Percentiles rank a stretch among this genome's conserved stretches.
Evolutionary conservation across 92 coral and sea anemone genomes (phyloP).

Genomic region (Siderastrea radians): DNA sequence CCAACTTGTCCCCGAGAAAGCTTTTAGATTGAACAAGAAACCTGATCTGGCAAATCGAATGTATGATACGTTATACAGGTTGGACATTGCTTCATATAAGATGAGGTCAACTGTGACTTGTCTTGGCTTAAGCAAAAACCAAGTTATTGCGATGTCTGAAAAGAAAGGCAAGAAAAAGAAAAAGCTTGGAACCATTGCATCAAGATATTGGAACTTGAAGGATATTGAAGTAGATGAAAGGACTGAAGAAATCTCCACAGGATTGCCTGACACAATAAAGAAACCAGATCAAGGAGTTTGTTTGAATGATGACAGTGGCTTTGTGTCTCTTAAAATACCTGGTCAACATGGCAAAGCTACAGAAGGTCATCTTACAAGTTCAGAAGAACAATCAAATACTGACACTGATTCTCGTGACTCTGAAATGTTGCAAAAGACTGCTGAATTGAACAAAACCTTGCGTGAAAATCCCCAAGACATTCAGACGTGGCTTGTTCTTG

Average conservation of each 20-base stretch:
- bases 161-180: conserved; percentile 66
- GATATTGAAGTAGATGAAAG: conserved; percentile 21
- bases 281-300: not conserved
- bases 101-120: conserved; percentile 74
- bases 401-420: conserved; percentile 24
- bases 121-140: conserved; percentile 79
- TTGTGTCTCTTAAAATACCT: conserved; percentile 81
- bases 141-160: conserved; percentile 64
- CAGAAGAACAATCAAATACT: conserved; percentile 8
- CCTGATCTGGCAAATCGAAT: conserved; percentile 87
- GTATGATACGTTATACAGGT: conserved; percentile 88
- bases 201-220: conserved; percentile 68
- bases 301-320: conserved; percentile 5
- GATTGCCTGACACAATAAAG: not conserved
- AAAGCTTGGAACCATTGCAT: conserved; percentile 13
- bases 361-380: conserved; percentile 9
- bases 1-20: conserved; percentile 77
- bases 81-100: conserved; percentile 89
- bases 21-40: conserved; percentile 85
- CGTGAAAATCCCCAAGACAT: conserved; percentile 88
- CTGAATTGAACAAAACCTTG: conserved; percentile 77
- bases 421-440: conserved; percentile 59
- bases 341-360: conserved; percentile 23
- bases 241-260: conserved; percentile 1
- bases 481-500: conserved; percentile 84